These are phyloP conservation scores for Mechanitis messenoides DNA, from an alignment of 2,888 invertebrate genomes.

Conservation along the genomic window DNA sequence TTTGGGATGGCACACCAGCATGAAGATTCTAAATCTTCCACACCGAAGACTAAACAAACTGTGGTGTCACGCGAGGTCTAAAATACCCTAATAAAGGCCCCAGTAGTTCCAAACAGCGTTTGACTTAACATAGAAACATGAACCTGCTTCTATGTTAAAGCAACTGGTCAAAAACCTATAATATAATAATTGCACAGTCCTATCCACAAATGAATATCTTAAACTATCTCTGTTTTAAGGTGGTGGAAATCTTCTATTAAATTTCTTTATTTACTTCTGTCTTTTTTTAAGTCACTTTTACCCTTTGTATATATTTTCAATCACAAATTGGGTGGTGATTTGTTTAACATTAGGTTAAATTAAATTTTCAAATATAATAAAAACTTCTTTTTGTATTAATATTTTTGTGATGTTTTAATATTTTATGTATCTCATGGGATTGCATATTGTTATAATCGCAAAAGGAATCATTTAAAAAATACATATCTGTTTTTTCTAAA, in stretches of 20 bases:
- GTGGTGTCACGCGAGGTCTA: slow-evolving; percentile 55
- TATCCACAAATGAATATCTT: slow-evolving; percentile 34
- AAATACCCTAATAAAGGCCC: slow-evolving; percentile 53
- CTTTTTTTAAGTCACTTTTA: slow-evolving; percentile 55
- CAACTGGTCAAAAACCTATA: slow-evolving; percentile 22
- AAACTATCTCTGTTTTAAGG: slow-evolving; percentile 62
- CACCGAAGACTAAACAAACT: slow-evolving; percentile 60
- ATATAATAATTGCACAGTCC: slow-evolving; percentile 39
- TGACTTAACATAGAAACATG: slow-evolving; percentile 19
- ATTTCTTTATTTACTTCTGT: slow-evolving; percentile 30
- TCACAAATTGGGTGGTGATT: slow-evolving; percentile 27
- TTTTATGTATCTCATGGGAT: slow-evolving; percentile 3
- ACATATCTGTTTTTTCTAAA: no score
- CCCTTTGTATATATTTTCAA: slow-evolving; percentile 51
- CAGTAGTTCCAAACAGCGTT: slow-evolving; percentile 33
- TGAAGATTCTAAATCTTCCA: slow-evolving; percentile 55
- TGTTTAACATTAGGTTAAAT: slow-evolving; percentile 26
- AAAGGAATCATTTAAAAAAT: no score
- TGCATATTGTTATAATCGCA: not conserved
- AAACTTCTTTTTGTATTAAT: slow-evolving; percentile 7
- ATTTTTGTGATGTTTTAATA: slow-evolving; percentile 6
- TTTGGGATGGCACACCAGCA: slow-evolving; percentile 72
- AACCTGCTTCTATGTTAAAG: slow-evolving; percentile 21
- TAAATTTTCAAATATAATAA: slow-evolving; percentile 17
- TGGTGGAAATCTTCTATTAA: slow-evolving; percentile 70